Conservation (phyloP, 2,797 vertebrate species). For the Enteromius radiatus region DNA sequence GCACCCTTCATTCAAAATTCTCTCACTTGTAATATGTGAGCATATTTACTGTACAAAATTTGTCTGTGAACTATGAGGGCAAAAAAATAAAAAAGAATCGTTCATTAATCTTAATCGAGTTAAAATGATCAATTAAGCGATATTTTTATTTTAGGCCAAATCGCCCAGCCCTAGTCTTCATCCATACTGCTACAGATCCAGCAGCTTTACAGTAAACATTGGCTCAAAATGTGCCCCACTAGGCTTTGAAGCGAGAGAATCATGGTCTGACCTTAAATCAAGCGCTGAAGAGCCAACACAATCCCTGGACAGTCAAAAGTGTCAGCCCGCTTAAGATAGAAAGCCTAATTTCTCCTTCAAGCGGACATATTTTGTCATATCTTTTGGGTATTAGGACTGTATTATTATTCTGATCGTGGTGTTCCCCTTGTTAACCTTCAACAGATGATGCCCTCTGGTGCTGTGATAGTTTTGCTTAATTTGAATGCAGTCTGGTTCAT, state of each 20-base stretch:
- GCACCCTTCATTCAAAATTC: no score
- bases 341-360: not conserved
- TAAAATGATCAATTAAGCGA: no score
- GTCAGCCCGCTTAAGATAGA: not conserved
- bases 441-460: slow-evolving; percentile 7
- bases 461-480: slow-evolving; percentile 7
- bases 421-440: slow-evolving; percentile 4
- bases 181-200: not conserved
- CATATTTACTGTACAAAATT: no score
- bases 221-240: not conserved
- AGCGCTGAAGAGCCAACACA: not conserved
- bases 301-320: not conserved
- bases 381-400: not conserved
- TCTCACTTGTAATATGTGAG: no score
- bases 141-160: no score
- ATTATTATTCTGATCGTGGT: not conserved
- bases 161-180: not conserved
- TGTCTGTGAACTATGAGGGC: no score
- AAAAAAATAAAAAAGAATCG: no score
- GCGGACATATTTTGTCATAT: not conserved
- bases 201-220: not conserved
- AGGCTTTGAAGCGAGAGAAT: not conserved
- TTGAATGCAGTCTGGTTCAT: slow-evolving; percentile 13
- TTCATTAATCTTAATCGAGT: no score
- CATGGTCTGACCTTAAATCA: not conserved